These are phyloP conservation scores for Hoplodrina ambigua DNA, from an alignment of 2,888 invertebrate genomes.

Conservation along the genomic window DNA sequence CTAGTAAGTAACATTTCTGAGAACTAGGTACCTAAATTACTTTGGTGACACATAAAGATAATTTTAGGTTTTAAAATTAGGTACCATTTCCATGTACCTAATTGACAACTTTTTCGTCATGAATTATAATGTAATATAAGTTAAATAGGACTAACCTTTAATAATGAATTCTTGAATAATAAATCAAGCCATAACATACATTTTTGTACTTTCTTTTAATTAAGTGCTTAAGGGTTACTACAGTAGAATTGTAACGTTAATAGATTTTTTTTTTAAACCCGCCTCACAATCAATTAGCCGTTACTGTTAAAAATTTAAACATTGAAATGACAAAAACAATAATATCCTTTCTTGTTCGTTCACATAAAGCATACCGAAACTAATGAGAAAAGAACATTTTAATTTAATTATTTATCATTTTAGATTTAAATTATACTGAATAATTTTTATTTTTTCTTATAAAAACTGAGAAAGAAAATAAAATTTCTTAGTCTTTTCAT, in stretches of 20 bases:
- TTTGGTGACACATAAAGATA: neutral
- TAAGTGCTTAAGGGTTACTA: constrained; percentile 5
- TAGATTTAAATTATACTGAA: neutral
- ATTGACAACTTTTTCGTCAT: neutral
- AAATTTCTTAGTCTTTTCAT: neutral
- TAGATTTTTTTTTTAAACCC: constrained; percentile 32
- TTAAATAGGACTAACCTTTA: no score
- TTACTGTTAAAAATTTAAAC: neutral
- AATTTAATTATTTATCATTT: neutral
- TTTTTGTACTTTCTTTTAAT: constrained; percentile 2
- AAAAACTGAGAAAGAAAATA: neutral
- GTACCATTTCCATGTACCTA: fast-evolving
- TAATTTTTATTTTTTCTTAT: neutral
- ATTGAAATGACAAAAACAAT: neutral
- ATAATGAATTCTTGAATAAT: neutral
- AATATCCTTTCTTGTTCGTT: neutral
- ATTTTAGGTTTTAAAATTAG: neutral
- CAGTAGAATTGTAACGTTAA: constrained; percentile 13
- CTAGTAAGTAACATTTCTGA: neutral
- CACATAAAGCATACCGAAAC: no score
- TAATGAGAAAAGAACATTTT: neutral
- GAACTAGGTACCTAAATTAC: no score
- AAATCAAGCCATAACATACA: neutral
- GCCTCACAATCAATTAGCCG: constrained; percentile 26
- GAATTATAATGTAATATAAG: neutral